Evolutionary conservation across 2,113 vertebrate species (phyloP).

Genomic region (Oreochromis spilurus): DNA sequence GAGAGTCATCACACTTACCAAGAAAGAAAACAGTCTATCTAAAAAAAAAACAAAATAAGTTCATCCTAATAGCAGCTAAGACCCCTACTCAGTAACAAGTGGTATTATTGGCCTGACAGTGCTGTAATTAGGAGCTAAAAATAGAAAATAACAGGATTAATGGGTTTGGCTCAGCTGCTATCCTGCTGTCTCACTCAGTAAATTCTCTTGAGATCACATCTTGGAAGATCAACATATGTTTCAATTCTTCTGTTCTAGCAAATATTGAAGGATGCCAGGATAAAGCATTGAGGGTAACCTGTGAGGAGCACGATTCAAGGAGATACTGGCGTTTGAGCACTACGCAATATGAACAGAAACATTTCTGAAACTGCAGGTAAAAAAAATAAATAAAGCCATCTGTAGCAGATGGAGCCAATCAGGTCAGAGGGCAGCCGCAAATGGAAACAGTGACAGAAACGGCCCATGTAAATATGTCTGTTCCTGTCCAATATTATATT

Average conservation of each 20-base stretch:
- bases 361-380: constrained; percentile 10
- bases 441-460: constrained; percentile 36
- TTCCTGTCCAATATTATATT: constrained; percentile 15
- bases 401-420: constrained; percentile 23
- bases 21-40: not conserved
- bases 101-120: constrained; percentile 32
- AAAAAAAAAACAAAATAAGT: not conserved
- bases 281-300: not conserved
- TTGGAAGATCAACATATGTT: constrained; percentile 14
- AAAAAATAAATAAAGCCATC: constrained; percentile 10
- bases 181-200: constrained; percentile 8
- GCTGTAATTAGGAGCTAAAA: constrained; percentile 51
- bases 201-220: constrained; percentile 26
- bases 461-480: constrained; percentile 6
- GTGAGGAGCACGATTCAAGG: not conserved
- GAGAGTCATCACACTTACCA: not conserved
- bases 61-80: not conserved
- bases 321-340: not conserved
- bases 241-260: constrained; percentile 3
- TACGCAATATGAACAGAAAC: not conserved
- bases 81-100: constrained; percentile 9
- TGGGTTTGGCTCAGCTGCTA: constrained; percentile 43
- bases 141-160: constrained; percentile 60
- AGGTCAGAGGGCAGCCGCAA: constrained; percentile 12
- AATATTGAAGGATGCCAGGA: constrained; percentile 13